Base-by-base conservation (phyloP, 1,140 invertebrate genomes). In the Galleria mellonella region DNA sequence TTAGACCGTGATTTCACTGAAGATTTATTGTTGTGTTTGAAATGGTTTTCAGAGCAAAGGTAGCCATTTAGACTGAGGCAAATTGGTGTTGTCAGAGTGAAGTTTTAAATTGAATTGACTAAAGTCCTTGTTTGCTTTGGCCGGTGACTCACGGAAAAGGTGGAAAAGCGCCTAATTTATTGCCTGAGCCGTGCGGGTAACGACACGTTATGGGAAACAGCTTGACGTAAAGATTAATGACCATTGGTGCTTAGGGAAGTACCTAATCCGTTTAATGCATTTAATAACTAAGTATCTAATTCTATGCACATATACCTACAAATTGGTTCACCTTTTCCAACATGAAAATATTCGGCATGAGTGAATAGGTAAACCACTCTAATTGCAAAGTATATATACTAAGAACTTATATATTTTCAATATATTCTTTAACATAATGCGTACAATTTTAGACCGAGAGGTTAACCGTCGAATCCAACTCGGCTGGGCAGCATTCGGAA, bases 1-100 rank as follows among this genome's bases (percentile, higher is more conserved):
- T 85, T 85, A 85, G 78, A 79, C 74, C 77, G 77, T 83, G 82
- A 85, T 85, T 85, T 74, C 78, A 79, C 66, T 69, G 73, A 73
- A 83, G 78, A 85, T 85, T 83, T 85, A 85, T 83, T 82, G 74
- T 82, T 81, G 72, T 78, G 76, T 75, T 85, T 77, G 70, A 79
- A 83, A 85, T 74, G 68, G 75, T 75, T 83, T 84, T 76, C 62
- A 66, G 65, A 72, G 74, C 65, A 72, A 78, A 83, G 78, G 76
- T 83, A 78, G 74, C 75, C 76, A 81, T 82, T 84, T 81, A 75
- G 68, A 67, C 66, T 63, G 49, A 60, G 53, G 63, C 53, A 81
- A 82, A 82, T 83, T 78, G 74, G 65, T 71, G 71, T 69, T 79
- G 74, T 79, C 76, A 65, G 61, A 70, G 57, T 59, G 58, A 53